Base-by-base conservation (phyloP, 2,888 invertebrate genomes). In the Acrobeloides nanus region DNA sequence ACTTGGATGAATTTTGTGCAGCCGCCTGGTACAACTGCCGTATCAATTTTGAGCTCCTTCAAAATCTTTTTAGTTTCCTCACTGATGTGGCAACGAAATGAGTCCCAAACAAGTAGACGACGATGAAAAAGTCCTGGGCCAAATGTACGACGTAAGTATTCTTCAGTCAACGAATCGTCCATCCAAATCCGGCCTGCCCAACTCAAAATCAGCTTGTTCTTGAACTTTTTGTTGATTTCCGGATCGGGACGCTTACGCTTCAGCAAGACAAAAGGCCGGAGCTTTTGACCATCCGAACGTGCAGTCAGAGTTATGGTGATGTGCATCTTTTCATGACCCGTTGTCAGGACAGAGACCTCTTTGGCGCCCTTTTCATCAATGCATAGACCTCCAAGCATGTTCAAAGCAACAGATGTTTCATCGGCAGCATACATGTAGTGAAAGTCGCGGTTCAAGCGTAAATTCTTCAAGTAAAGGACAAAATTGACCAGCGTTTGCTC, bases 261-360 rank as follows among this genome's bases (percentile, higher is more conserved):
- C n/a, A 58, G 27, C 5, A 64, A 26, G 7, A 58, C 40, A 31
- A 46, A 58, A 4, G 58, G 58, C 6, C 18, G 6, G 2, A 40
- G 59, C 23, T 58, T 58, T 8, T 10, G 12, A 4, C 58, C 58
- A 39, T 64, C 44, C 1, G 26, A 29, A 18, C 51, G 51, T 8
- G 59, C 58, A 2, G 57, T 38, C 5, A 59, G 50, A 32, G 58
- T 40, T 5, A 63, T 59, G 10, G 62, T 59, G 15, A 64, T 34
- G 17, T 53, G 61, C 20, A 44, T 23, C 24, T 59, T 59, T 10
- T 59, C 62, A 42, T 59, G 62, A 0, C 59, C 59, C 10, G 63
- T 62, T n/a, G 61, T 27, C 10, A 27, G 38, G 8, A 59, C 21
- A 4, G 60, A 33, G 8, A 59, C 57, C 12, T 57, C 48, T 20